These are phyloP conservation scores for Rhimphoctona megacephalus DNA, from an alignment of 2,888 invertebrate species.

Conservation along the genomic window DNA sequence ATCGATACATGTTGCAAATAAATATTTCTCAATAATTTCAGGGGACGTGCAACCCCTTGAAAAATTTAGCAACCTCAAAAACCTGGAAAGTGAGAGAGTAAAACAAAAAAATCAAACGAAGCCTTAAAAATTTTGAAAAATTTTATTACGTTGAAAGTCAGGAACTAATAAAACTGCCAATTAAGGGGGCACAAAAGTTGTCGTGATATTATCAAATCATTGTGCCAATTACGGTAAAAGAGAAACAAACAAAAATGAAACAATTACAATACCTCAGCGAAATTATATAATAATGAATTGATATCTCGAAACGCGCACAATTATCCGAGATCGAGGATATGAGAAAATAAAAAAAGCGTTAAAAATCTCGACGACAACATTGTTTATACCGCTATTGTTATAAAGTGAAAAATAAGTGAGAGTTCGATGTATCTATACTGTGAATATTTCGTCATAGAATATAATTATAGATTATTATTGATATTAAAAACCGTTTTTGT, in stretches of 20 bases:
- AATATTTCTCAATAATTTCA: neutral
- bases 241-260: neutral
- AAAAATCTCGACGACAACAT: conserved; percentile 47
- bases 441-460: conserved; percentile 78
- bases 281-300: conserved; percentile 53
- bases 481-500: conserved; percentile 47
- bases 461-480: conserved; percentile 74
- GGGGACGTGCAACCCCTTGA: neutral
- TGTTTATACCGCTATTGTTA: conserved; percentile 65
- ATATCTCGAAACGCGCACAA: conserved; percentile 41
- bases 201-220: conserved; percentile 64
- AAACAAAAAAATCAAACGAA: conserved; percentile 41
- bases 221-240: conserved; percentile 64
- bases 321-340: conserved; percentile 19
- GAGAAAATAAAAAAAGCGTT: conserved; percentile 33
- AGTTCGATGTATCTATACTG: conserved; percentile 78
- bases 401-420: conserved; percentile 45
- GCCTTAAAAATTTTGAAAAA: conserved; percentile 47
- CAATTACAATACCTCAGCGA: conserved; percentile 54
- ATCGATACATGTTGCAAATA: neutral
- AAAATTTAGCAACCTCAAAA: neutral
- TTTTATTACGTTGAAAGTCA: conserved; percentile 30
- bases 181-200: conserved; percentile 60
- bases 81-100: neutral
- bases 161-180: conserved; percentile 62